Base-by-base conservation (phyloP, 2,797 vertebrate species). In the Telmatherina bonti region DNA sequence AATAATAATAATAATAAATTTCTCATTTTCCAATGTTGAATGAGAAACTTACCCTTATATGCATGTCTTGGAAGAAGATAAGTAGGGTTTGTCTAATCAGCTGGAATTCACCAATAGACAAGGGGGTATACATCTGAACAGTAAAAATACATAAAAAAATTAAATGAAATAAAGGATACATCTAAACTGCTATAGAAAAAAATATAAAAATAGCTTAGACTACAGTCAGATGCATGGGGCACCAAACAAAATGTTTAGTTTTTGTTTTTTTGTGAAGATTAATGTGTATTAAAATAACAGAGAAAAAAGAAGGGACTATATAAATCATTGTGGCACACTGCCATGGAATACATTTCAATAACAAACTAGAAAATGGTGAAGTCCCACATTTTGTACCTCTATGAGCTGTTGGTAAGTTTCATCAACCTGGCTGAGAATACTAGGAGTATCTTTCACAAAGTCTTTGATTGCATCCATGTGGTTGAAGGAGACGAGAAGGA, bases 61-160 rank as follows among this genome's bases (percentile, higher is more conserved):
- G 98, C 95, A 99, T 96, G 88, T 99, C 98, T 92, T 99, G 98
- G 86, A 99, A 99, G 88, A 99, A 99, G 85, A 96, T 91, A 26
- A 99, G 96, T 61, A 99, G 94, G 0, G 96, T 99, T 93, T 99
- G 97, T 83, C 98, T 94, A 83, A 99, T 97, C 33, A 97, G 90
- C 88, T 99, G 98, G 91, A 99, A 97, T 86, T 99, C 97, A 1
- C 98, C 98, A 35, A 92, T 94, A 31, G 94, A 94, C 58, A 99
- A 92, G 2, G 81, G 60, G 31, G 92, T 92, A 12, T 99, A 99
- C 0, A 94, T 95, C 98, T 99, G 70, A 76, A 90, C 33, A 49
- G 18, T 53, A 62, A 35, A 16, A 45, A 56, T 29, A 29, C 27
- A n/a, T 16, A 0, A 51, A 29, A 6, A 10, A 31, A 20, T 20